phyloP scores from a whole-genome alignment of 2,797 vertebrate species.

The Tenualosa ilisha region DNA sequence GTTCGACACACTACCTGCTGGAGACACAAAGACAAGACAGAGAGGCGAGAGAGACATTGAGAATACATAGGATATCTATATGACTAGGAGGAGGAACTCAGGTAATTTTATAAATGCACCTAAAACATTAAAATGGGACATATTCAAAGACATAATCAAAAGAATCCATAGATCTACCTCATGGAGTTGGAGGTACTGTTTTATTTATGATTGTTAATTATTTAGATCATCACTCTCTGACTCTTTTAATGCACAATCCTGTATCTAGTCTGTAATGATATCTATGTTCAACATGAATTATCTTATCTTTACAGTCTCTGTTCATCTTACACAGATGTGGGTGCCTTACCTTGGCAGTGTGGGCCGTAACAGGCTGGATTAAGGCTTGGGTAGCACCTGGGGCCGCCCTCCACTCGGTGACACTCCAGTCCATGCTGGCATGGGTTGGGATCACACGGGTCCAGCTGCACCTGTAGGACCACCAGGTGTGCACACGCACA shows the following conservation, averaged over 20 bases:
- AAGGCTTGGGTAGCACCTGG: constrained; percentile 66
- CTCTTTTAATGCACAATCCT: neutral
- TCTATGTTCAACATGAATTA: neutral
- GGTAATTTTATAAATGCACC: too few relatives aligned
- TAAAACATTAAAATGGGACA: too few relatives aligned
- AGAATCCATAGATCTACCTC: too few relatives aligned
- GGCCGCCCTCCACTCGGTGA: constrained; percentile 64
- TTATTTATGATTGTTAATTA: neutral
- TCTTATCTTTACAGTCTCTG: neutral
- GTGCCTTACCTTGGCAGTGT: constrained; percentile 72
- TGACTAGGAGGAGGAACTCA: neutral
- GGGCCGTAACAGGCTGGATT: constrained; percentile 70
- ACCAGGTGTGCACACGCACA: neutral
- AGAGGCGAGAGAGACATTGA: neutral
- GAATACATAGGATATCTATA: neutral
- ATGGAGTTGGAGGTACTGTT: neutral
- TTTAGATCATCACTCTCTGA: neutral
- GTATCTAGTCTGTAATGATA: neutral
- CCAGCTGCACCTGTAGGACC: constrained; percentile 60
- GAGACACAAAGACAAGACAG: neutral
- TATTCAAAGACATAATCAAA: too few relatives aligned
- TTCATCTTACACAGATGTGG: neutral
- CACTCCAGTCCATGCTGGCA: constrained; percentile 75
- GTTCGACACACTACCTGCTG: constrained; percentile 66
- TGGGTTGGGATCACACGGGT: constrained; percentile 76